Conservation (phyloP, 1,140 invertebrate species). For the Neodiprion pinetum region DNA sequence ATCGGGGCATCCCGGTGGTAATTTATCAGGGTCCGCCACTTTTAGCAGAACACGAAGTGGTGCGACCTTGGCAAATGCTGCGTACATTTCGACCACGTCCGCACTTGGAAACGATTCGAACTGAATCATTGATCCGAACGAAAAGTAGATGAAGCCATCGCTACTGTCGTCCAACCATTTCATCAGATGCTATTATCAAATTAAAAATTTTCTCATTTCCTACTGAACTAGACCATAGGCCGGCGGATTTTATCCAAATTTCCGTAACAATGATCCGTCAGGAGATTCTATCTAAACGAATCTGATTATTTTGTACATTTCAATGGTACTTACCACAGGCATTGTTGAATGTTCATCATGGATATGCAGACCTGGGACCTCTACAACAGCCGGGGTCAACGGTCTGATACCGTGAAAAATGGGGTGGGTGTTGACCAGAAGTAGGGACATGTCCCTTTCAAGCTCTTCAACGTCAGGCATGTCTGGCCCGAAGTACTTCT, state of each 20-base stretch:
- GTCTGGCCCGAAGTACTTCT: slow-evolving; percentile 35
- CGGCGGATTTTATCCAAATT: neutral
- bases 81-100: slow-evolving; percentile 65
- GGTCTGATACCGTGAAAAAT: slow-evolving; percentile 46
- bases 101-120: slow-evolving; percentile 64
- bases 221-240: neutral
- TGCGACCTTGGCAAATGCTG: slow-evolving; percentile 63
- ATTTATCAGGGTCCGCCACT: slow-evolving; percentile 34
- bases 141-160: slow-evolving; percentile 74
- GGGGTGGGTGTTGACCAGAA: slow-evolving; percentile 53
- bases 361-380: slow-evolving; percentile 59
- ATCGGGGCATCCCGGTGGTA: slow-evolving; percentile 30
- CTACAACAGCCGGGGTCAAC: slow-evolving; percentile 47
- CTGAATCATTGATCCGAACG: slow-evolving; percentile 72
- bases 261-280: neutral
- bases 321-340: neutral
- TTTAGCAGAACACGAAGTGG: slow-evolving; percentile 45
- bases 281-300: neutral
- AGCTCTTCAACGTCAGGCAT: slow-evolving; percentile 42
- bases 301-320: neutral
- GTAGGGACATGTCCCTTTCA: slow-evolving; percentile 45
- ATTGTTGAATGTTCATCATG: slow-evolving; percentile 7
- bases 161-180: slow-evolving; percentile 70
- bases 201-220: neutral
- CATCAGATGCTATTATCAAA: slow-evolving; percentile 66